Percentiles rank a stretch among this genome's conserved stretches.
Evolutionary conservation across 2,888 invertebrate genomes (phyloP).

Genomic region (Trissoscelio sp.): DNA sequence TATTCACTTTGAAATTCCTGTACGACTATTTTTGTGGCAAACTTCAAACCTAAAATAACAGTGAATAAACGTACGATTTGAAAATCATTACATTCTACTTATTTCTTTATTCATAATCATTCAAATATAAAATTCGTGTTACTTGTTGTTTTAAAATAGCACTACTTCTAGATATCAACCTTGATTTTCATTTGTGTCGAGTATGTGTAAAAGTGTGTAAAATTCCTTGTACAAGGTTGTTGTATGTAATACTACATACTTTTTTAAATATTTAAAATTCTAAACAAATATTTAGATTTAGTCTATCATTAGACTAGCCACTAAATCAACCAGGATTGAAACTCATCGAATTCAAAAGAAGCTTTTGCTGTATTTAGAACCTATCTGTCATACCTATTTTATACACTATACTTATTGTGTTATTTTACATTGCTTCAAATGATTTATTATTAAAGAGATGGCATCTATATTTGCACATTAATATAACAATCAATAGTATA

Average conservation of each 20-base stretch:
- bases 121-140: slow-evolving; percentile 7
- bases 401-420: slow-evolving; percentile 32
- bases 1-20: slow-evolving; percentile 58
- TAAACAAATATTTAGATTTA: slow-evolving; percentile 34
- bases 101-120: slow-evolving; percentile 24
- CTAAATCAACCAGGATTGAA: background rate
- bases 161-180: slow-evolving; percentile 21
- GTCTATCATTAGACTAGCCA: slow-evolving; percentile 22
- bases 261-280: background rate
- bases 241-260: background rate
- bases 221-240: slow-evolving; percentile 6
- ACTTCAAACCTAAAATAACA: slow-evolving; percentile 32
- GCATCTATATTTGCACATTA: background rate
- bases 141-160: slow-evolving; percentile 28
- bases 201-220: slow-evolving; percentile 24
- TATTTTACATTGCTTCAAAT: slow-evolving; percentile 31
- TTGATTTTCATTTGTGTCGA: slow-evolving; percentile 19
- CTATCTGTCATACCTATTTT: slow-evolving; percentile 10
- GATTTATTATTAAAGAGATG: slow-evolving; percentile 39
- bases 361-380: slow-evolving; percentile 39
- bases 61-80: slow-evolving; percentile 32
- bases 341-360: slow-evolving; percentile 9
- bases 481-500: too few relatives aligned
- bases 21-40: slow-evolving; percentile 47
- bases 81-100: slow-evolving; percentile 30